Base-by-base conservation (phyloP, 2,797 vertebrate species). In the Pempheris klunzingeri region DNA sequence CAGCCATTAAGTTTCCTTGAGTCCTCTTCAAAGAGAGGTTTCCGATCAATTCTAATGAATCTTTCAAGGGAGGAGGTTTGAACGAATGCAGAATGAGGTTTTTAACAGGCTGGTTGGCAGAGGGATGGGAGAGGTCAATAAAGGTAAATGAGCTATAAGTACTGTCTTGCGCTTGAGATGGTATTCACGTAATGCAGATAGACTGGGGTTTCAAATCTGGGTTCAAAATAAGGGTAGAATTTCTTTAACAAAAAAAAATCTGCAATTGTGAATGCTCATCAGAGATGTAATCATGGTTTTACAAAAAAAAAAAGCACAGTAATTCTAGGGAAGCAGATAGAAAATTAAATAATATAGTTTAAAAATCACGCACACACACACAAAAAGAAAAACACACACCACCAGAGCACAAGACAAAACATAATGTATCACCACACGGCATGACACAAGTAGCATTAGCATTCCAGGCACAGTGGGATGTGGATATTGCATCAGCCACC, bases 21-120 rank as follows among this genome's bases (percentile, higher is more conserved):
- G 88, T 88, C 86, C 87, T 89, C 80, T 92, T 91, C 87, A 92
- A 92, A 91, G 92, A 87, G 83, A 79, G 78, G 86, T 69, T 90
- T 89, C 82, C 75, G 82, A 93, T 94, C 92, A 92, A 94, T 93
- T 89, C 90, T 92, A 90, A 91, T 94, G 91, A 93, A 94, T 94
- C 87, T 94, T 94, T 93, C 90, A 94, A 81, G 66, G 84, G 76
- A 82, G 85, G 58, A 61, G 65, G 87, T 87, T 88, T 90, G 80
- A 85, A 86, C 52, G 75, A 93, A 91, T 84, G 82, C 86, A 90
- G 83, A 80, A 93, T 87, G 87, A 87, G 82, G 76, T 89, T 93
- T 93, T 91, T 86, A 91, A 91, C 88, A 84, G 86, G 83, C 81
- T 74, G 73, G 76, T 86, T 88, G 88, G 88, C 85, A 77, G 83